Evolutionary conservation across 2,113 vertebrate species (phyloP), one percentile per base, ranked within the genome.

Genomic region (Zosterops borbonicus): DNA sequence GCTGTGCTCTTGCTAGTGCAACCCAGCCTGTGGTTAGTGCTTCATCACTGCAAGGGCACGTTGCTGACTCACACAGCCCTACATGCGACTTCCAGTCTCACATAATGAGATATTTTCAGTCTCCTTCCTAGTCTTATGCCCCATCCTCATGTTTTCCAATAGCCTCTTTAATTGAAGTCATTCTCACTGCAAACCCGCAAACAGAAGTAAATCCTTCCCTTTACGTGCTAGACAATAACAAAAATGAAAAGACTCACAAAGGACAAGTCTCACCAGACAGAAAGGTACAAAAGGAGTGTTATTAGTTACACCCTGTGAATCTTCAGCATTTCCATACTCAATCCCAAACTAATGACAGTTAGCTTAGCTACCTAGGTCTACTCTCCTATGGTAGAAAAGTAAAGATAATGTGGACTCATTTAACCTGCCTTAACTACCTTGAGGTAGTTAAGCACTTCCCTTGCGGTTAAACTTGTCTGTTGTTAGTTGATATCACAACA

Each of bases 21-120:
- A 80, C 39, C 24, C 59, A 74, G 79, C 6, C 77, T 90, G 88
- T 78, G 92, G 89, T 94, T 93, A 80, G 59, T 52, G 79, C 90
- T 83, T 86, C 94, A 75, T 86, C 94, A 78, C 60, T 7, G 3
- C 52, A 53, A 90, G 73, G 59, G 76, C 73, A 90, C 0, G 3
- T 12, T 78, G 92, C 83, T 96, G 95, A 95, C 76, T 93, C 88
- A 90, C 9, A 2, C n/a, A 74, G 50, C 56, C 50, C 76, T 83
- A 46, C 70, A 74, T 67, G 59, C 8, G 33, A 92, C 82, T 91
- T 70, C 42, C 70, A 79, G 65, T 71, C 95, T 90, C 92, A 95
- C 27, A 67, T 59, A 92, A 91, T 24, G n/a, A 91, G 87, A 9
- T 53, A 90, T 87, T 95, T 83, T 85, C 87, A 58, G 65, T 27